Evolutionary conservation across 2,888 invertebrate genomes (phyloP), one percentile per base, ranked within the genome.

Genomic region (Lepidochrysops patricia): DNA sequence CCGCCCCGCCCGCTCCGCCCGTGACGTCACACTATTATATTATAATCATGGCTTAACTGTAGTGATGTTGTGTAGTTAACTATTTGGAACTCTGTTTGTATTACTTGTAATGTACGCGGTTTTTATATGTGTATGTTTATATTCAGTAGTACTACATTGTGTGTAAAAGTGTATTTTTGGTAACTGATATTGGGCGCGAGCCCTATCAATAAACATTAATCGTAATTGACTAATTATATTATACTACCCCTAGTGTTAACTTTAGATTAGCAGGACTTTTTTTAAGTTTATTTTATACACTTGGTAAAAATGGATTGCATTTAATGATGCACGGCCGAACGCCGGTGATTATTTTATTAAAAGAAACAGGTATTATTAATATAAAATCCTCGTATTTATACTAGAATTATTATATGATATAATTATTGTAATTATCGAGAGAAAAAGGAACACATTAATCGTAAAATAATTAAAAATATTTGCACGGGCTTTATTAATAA

Each of bases 211-310:
- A 84, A 76, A 86, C 80, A 89, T 88, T 81, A 76, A 90, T 90
- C 90, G 90, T 90, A 90, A 90, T 90, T 90, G 90, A 90, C 90
- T 90, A 90, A 90, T 90, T 90, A 86, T 84, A 90, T 90, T 89
- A 86, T 81, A 83, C 77, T 78, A 78, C 76, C 85, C 84, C 77
- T 88, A 88, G 86, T 75, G 80, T 84, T 86, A 80, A 83, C 74
- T 70, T 81, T 84, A 88, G 85, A 81, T 74, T 84, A 86, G 81
- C 84, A 73, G 74, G 73, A 75, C 72, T 73, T 74, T 75, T 50
- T 79, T 83, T 84, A 83, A 83, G 84, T 86, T 86, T 76, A 80
- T 75, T 75, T 73, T 76, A 66, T 75, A 76, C 74, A 80, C 77
- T 76, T 78, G 72, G 75, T 73, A 72, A 77, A 77, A 75, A 73